Evolutionary conservation across 2,888 invertebrate species (phyloP), one percentile per base, ranked within the genome.

Genomic region (Drosophila kanekoi): DNA sequence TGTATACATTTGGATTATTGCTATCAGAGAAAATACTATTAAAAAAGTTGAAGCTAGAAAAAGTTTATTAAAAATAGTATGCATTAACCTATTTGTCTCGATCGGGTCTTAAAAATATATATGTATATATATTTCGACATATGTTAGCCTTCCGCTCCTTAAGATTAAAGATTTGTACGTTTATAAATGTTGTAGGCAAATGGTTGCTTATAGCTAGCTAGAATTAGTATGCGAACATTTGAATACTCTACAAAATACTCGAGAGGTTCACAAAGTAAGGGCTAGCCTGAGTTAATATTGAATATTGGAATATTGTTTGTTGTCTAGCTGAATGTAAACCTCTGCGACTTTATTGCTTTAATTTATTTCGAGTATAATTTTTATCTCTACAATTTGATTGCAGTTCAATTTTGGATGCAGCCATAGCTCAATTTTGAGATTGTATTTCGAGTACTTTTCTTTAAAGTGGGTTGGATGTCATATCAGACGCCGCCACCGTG

Each of bases 401-500:
- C 14, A 48, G 52, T 41, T 13, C 47, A 10, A 60, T 35, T 59
- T 49, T 54, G 9, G 1, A 32, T 43, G 33, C 44, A 13, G 2
- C 1, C 1, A 40, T 4, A 9, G 14, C 14, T 20, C 9, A 41
- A 35, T 5, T 11, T 10, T 2, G 9, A 41, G 48, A 60, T 14
- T 37, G 20, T 3, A 3, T n/a, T 20, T n/a, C 4, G n/a, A n/a
- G n/a, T n/a, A n/a, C n/a, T n/a, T n/a, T n/a, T n/a, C n/a, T n/a
- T n/a, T n/a, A n/a, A 16, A 18, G 18, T 13, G 13, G 33, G 35
- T 9, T 0, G 4, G 0, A 6, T 4, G 5, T 41, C 23, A 35
- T 52, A 43, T 48, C 41, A 61, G 28, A 54, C 18, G 11, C 41
- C 33, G 23, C 64, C 79, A 28, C 81, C 73, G 11, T 41, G 59